Evolutionary conservation across 2,113 vertebrate genomes (phyloP), one percentile per base, ranked within the genome.

Genomic region (Chaetodon auriga): DNA sequence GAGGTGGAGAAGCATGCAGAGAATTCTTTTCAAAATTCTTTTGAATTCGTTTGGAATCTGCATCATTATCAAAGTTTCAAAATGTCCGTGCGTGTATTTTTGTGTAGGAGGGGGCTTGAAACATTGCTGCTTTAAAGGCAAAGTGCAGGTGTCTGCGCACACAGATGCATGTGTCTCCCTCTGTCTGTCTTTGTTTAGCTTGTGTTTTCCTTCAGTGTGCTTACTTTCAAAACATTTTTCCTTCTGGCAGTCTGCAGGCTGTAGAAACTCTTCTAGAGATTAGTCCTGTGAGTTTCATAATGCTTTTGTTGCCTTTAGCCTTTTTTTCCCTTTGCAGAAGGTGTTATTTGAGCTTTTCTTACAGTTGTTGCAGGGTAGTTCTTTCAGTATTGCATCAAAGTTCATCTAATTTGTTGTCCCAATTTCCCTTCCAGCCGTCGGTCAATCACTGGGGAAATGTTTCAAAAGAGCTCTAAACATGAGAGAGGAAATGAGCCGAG

Each of bases 371-470:
- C 60, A 69, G 61, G 60, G 80, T 78, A 73, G 84, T 49, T 64
- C 82, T 82, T 71, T 81, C 30, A 1, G 57, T 57, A 73, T 87
- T 81, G 65, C 81, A 80, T 85, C 45, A 54, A 77, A 78, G 73
- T 82, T 86, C 38, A 71, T 84, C 85, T 85, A 83, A 92, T 87
- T 75, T 84, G 61, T 82, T 63, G 78, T 82, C 71, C 69, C 76
- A 70, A 72, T 91, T 89, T 89, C 60, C 80, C 79, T 82, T 15
- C 49, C 62, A 89, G 76, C 76, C 41, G 7, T 72, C 49, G 35
- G 80, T 87, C 89, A 87, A 78, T 90, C 79, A 87, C 66, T 43
- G 62, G 80, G 76, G 62, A 87, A 78, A 78, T 45, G 46, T 76
- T 89, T 80, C 60, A 81, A 54, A 72, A 55, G 79, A 76, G 68